phyloP scores from a whole-genome alignment of 2,797 vertebrate genomes.

The Premnoplex brunnescens region DNA sequence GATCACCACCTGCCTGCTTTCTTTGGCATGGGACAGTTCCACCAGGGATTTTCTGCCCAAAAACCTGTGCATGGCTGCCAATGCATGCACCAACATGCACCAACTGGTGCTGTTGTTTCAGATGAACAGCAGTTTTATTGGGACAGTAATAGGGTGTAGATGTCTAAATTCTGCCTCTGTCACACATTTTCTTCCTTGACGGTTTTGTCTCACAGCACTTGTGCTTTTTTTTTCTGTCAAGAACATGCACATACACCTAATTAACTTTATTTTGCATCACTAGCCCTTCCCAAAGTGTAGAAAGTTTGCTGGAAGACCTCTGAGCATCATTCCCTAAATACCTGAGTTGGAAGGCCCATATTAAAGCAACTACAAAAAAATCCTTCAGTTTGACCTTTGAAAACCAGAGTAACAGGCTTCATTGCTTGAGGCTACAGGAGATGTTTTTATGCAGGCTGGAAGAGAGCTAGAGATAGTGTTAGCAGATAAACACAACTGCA shows the following conservation, averaged over 20 bases:
- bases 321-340: not conserved
- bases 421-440: not conserved
- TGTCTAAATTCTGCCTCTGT: not conserved
- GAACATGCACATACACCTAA: not conserved
- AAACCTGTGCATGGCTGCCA: not conserved
- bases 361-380: not conserved
- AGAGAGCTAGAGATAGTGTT: not conserved
- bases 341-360: not conserved
- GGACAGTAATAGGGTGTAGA: accelerated
- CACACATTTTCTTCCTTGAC: not conserved
- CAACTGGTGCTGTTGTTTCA: not conserved
- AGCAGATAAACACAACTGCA: not conserved
- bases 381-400: not conserved
- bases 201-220: not conserved
- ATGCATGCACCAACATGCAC: accelerated
- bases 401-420: constrained; percentile 17
- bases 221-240: not conserved
- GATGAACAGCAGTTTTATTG: not conserved
- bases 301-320: not conserved
- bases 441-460: not conserved
- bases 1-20: not conserved
- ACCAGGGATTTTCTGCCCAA: not conserved
- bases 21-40: not conserved
- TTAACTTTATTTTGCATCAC: not conserved
- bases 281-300: not conserved